These are phyloP conservation scores for Diadophis punctatus DNA, from an alignment of 2,113 vertebrate species.

Conservation along the genomic window DNA sequence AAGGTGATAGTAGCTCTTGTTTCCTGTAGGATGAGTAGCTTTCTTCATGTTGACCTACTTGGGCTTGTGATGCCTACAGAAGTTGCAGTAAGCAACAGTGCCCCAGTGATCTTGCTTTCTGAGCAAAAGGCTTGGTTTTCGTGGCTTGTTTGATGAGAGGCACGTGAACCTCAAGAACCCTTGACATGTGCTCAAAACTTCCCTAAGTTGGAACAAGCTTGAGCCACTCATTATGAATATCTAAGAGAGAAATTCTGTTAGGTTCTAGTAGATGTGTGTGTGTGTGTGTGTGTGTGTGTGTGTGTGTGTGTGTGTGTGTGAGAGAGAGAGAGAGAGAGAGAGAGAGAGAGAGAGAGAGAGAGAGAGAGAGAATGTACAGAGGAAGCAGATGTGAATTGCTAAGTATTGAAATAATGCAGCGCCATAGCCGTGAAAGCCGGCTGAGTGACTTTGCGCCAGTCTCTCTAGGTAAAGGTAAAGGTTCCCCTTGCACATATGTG, in stretches of 20 bases:
- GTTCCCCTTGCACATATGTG: too few relatives aligned
- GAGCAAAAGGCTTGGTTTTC: neutral
- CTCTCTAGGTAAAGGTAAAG: too few relatives aligned
- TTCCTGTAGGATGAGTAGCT: neutral
- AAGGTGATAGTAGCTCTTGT: neutral
- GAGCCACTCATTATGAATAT: too few relatives aligned
- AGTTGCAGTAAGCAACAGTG: neutral
- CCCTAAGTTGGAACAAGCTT: neutral
- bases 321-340: neutral
- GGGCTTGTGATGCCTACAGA: neutral
- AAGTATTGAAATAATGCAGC: too few relatives aligned
- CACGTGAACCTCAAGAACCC: neutral
- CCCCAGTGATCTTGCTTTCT: neutral
- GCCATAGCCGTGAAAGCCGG: too few relatives aligned
- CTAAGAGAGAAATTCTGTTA: neutral
- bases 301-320: too few relatives aligned
- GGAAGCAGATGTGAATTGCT: neutral
- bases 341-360: neutral
- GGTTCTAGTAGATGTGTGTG: neutral
- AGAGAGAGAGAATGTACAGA: neutral
- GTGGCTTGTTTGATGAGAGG: neutral
- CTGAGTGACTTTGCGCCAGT: too few relatives aligned
- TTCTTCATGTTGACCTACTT: neutral
- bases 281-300: neutral
- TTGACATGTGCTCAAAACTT: neutral